These are phyloP conservation scores for Mechanitis mazaeus DNA, from an alignment of 2,888 invertebrate genomes.

Conservation along the genomic window DNA sequence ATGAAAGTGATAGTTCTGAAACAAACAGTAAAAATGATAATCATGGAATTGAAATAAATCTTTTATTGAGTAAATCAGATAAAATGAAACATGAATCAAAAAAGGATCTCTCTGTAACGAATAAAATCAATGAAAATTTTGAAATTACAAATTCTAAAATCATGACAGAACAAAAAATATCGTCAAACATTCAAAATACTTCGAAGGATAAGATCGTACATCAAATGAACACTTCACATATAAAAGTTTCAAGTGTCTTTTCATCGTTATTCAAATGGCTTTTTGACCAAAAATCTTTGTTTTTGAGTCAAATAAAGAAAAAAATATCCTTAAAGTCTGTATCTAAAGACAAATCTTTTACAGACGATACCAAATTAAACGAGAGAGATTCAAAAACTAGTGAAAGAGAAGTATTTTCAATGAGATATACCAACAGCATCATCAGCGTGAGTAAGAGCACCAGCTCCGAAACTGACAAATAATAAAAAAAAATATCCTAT, in stretches of 20 bases:
- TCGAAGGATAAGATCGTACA: no score
- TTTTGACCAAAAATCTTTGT: not conserved
- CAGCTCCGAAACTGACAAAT: not conserved
- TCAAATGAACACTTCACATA: not conserved
- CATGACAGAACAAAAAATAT: no score
- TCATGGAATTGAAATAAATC: no score
- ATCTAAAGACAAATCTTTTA: not conserved
- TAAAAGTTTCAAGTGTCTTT: not conserved
- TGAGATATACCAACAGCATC: not conserved
- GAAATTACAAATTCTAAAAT: no score
- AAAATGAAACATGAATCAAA: no score
- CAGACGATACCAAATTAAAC: not conserved
- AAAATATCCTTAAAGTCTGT: not conserved
- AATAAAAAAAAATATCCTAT: not conserved
- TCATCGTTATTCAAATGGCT: conserved; percentile 1
- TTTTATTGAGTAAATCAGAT: no score
- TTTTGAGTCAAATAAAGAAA: not conserved
- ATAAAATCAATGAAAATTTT: no score
- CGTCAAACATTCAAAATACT: no score
- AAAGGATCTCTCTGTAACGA: no score
- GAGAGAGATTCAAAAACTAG: not conserved
- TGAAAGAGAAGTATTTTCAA: conserved; percentile 2
- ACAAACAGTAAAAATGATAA: no score
- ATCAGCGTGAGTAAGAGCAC: not conserved
- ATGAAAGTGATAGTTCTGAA: no score